Base-by-base conservation (phyloP, 1,140 invertebrate genomes). In the Orussus abietinus region DNA sequence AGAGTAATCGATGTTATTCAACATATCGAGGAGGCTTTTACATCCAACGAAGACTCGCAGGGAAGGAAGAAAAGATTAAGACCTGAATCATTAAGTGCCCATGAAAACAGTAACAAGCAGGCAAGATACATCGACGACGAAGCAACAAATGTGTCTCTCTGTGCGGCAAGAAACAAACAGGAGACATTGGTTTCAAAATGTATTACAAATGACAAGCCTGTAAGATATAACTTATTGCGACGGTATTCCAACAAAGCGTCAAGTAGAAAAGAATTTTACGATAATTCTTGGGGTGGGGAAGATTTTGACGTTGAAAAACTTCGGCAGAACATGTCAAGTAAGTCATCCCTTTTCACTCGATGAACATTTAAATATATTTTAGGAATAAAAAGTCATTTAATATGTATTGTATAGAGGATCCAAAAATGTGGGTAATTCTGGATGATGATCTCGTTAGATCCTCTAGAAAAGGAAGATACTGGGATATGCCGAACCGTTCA, bases 201-300 rank as follows among this genome's bases (percentile, higher is more conserved):
- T 64, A 57, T 45, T 53, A n/a, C n/a, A n/a, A n/a, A n/a, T n/a
- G n/a, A n/a, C n/a, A n/a, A n/a, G n/a, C n/a, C n/a, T n/a, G n/a
- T n/a, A n/a, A n/a, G n/a, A n/a, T n/a, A n/a, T n/a, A n/a, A n/a
- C n/a, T n/a, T n/a, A n/a, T n/a, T n/a, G n/a, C n/a, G n/a, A n/a
- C n/a, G n/a, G n/a, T 59, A 6, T 62, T 57, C 15, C 40, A 45
- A 19, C 54, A 62, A 2, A 61, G 68, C 56, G 59, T 62, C 12
- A 53, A 69, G 0, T 72, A 76, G 45, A 75, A 72, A 74, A 45
- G 69, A 72, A 22, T 82, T 80, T 62, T 82, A 83, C 46, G 77
- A 81, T 51, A 71, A 80, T 25, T 77, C 75, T 38, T 78, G 77
- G 75, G 72, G 75, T 2, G 78, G 77, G 29, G 79, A 82, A 45